Evolutionary conservation across 37 sponge, comb jelly and placozoan genomes (phyloP).

Genomic region (Axinella damicornis): DNA sequence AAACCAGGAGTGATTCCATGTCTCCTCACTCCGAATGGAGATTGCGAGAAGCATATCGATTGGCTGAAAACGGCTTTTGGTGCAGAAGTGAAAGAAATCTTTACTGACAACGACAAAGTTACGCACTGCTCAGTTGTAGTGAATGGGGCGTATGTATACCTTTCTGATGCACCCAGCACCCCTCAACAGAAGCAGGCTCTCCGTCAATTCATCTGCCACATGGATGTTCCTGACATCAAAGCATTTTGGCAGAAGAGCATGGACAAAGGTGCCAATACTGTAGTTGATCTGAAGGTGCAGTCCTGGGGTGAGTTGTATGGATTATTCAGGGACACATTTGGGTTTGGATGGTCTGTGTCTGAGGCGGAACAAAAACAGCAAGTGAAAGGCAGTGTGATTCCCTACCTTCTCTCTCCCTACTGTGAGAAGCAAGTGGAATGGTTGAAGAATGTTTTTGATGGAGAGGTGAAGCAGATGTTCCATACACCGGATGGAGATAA

Average conservation of each 20-base stretch:
- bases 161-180: constrained; percentile 1
- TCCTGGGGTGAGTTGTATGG: constrained; percentile 71
- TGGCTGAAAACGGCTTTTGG: constrained; percentile 48
- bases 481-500: constrained; percentile 15
- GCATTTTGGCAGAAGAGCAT: constrained; percentile 41
- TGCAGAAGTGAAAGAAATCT: constrained; percentile 33
- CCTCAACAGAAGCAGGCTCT: background rate
- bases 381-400: constrained; percentile 23
- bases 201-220: constrained; percentile 24
- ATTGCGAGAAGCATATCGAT: constrained; percentile 38
- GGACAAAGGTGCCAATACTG: constrained; percentile 50
- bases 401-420: constrained; percentile 51
- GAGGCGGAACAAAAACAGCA: background rate
- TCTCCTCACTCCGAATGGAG: constrained; percentile 28
- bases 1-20: constrained; percentile 56
- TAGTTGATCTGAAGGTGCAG: constrained; percentile 56
- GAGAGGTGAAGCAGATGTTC: constrained; percentile 20
- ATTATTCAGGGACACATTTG: constrained; percentile 20
- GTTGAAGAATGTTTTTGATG: constrained; percentile 56
- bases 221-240: constrained; percentile 20
- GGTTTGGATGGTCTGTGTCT: constrained; percentile 41
- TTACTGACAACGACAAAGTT: constrained; percentile 18
- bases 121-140: constrained; percentile 38
- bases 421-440: constrained; percentile 64
- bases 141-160: constrained; percentile 46